phyloP scores from a whole-genome alignment of 2,113 vertebrate genomes.

The Pica pica region DNA sequence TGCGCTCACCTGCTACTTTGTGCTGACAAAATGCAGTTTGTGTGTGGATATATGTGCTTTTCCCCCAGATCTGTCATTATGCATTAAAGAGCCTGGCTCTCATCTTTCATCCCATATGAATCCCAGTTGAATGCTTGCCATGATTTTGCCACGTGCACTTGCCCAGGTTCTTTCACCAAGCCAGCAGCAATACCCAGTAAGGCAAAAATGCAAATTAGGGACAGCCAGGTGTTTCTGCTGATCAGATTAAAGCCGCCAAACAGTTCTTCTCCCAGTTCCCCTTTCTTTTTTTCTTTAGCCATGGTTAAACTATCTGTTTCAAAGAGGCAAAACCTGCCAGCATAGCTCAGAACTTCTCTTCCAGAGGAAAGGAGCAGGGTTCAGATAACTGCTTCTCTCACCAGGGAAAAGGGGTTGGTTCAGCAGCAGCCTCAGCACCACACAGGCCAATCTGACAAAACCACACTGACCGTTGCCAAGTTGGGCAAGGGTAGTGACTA shows the following conservation, averaged over 20 bases:
- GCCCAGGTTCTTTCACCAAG: background rate
- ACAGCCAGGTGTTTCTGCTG: background rate
- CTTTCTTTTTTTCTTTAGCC: background rate
- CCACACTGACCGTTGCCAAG: no score
- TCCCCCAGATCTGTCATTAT: background rate
- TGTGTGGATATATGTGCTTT: background rate
- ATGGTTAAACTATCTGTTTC: background rate
- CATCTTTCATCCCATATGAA: background rate
- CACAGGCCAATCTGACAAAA: background rate
- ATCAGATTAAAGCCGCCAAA: background rate
- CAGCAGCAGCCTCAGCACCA: background rate
- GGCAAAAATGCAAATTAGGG: fast-evolving
- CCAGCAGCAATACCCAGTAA: background rate
- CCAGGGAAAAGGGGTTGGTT: fast-evolving
- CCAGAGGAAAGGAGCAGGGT: background rate
- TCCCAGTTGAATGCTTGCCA: background rate
- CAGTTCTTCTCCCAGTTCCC: background rate
- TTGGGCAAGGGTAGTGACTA: background rate
- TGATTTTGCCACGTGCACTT: background rate
- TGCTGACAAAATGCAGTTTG: background rate
- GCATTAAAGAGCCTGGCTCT: background rate
- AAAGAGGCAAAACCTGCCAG: background rate
- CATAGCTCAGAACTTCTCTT: background rate
- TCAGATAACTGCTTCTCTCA: background rate
- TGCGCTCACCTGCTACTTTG: background rate